phyloP scores from a whole-genome alignment of 2,797 vertebrate genomes.

The Silurus aristotelis region DNA sequence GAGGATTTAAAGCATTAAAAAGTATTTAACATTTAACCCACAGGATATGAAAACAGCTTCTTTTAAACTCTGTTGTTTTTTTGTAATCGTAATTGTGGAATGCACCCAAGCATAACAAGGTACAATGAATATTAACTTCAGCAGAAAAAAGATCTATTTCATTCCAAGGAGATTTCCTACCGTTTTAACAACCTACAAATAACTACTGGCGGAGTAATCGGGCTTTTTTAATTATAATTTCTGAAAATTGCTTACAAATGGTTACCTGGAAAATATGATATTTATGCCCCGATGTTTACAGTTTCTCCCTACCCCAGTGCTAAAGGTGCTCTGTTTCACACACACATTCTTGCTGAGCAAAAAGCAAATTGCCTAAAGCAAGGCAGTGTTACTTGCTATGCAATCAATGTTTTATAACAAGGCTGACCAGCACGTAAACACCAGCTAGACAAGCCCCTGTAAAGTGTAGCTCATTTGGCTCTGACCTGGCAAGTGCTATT shows the following conservation, averaged over 20 bases:
- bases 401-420: conserved; percentile 15
- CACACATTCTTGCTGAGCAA: conserved; percentile 12
- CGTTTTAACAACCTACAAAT: conserved; percentile 7
- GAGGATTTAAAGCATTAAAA: conserved; percentile 34
- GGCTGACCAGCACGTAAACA: conserved; percentile 44
- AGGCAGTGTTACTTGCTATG: conserved; percentile 9
- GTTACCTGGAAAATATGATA: neutral
- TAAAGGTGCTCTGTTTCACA: neutral
- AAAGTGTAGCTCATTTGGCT: conserved; percentile 33
- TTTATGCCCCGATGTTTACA: neutral
- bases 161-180: conserved; percentile 32
- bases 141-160: conserved; percentile 51
- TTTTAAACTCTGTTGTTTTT: neutral
- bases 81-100: conserved; percentile 12
- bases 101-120: conserved; percentile 11
- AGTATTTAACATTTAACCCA: conserved; percentile 25
- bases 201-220: neutral
- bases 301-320: neutral
- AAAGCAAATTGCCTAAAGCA: conserved; percentile 16
- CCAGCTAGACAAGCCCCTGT: conserved; percentile 28
- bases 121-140: conserved; percentile 25
- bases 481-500: conserved; percentile 5
- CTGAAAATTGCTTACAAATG: neutral
- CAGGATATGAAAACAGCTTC: conserved; percentile 26
- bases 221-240: neutral